These are phyloP conservation scores for Germaria angustata DNA, from an alignment of 2,888 invertebrate species.

Conservation along the genomic window DNA sequence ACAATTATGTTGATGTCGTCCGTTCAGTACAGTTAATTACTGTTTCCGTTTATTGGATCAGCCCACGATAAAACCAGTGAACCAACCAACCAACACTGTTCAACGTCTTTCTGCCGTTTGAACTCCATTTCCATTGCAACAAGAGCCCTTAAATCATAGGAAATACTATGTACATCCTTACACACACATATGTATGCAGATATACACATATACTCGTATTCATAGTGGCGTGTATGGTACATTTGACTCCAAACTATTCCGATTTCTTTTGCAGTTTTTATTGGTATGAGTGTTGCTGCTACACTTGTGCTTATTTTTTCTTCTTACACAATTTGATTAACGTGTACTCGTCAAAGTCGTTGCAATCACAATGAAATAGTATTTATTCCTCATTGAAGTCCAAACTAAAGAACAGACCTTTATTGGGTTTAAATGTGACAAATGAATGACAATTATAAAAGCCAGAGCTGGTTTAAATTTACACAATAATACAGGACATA, in stretches of 20 bases:
- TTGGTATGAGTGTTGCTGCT: not conserved
- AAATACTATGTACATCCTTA: constrained; percentile 16
- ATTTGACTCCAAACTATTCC: constrained; percentile 1
- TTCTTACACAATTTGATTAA: constrained; percentile 53
- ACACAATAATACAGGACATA: no score
- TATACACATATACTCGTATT: not conserved
- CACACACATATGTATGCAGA: not conserved
- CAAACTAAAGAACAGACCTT: constrained; percentile 11
- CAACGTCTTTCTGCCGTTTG: constrained; percentile 18
- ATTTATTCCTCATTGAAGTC: constrained; percentile 8
- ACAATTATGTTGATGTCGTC: constrained; percentile 54
- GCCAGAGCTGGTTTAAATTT: constrained; percentile 18
- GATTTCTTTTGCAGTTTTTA: constrained; percentile 37
- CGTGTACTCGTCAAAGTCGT: constrained; percentile 47
- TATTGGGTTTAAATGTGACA: constrained; percentile 53
- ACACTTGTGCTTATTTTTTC: not conserved
- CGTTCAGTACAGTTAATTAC: constrained; percentile 59
- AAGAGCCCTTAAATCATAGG: constrained; percentile 22
- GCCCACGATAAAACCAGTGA: not conserved
- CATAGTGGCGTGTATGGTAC: no score
- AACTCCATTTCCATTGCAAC: constrained; percentile 42
- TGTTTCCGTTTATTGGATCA: constrained; percentile 45
- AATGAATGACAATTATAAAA: constrained; percentile 53
- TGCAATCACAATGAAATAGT: constrained; percentile 37
- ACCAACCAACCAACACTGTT: not conserved